Evolutionary conservation across 2,797 vertebrate genomes (phyloP).

Genomic region (Oreortyx pictus): DNA sequence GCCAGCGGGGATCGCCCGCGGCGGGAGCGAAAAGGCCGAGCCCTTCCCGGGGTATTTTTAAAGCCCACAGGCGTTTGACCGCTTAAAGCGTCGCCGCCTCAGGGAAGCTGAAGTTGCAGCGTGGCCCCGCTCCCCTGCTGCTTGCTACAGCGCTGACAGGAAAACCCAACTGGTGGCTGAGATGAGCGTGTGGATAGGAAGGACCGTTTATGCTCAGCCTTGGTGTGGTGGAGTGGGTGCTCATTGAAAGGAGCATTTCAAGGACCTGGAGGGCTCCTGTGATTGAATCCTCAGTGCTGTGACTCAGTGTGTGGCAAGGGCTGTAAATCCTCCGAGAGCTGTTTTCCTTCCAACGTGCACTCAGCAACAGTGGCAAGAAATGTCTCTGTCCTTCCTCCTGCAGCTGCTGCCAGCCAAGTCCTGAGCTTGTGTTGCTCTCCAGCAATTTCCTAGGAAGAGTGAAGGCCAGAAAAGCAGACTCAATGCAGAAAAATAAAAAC

Average conservation of each 20-base stretch:
- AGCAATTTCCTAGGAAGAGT: not conserved
- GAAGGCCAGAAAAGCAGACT: not conserved
- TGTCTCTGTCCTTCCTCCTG: not conserved
- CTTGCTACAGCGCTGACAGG: not conserved
- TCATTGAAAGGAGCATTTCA: conserved; percentile 62
- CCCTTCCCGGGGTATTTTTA: too few species aligned
- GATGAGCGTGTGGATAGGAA: not conserved
- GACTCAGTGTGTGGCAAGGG: conserved; percentile 55
- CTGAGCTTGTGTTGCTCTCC: not conserved
- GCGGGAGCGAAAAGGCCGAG: not conserved
- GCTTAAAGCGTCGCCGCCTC: not conserved
- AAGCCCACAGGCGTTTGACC: not conserved
- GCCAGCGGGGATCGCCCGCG: not conserved
- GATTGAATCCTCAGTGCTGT: conserved; percentile 51
- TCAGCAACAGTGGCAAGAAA: conserved; percentile 41
- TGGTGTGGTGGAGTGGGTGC: conserved; percentile 59
- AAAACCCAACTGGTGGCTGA: conserved; percentile 8
- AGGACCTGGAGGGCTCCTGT: conserved; percentile 61
- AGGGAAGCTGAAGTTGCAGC: not conserved
- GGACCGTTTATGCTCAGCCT: conserved; percentile 53
- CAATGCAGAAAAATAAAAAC: not conserved
- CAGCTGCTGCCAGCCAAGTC: not conserved
- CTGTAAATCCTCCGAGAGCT: conserved; percentile 62
- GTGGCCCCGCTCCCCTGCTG: not conserved
- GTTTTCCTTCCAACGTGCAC: conserved; percentile 42